Percentiles rank a stretch among this genome's conserved stretches.
Conservation (phyloP, 1,140 invertebrate genomes). For the Hyphantria cunea region DNA sequence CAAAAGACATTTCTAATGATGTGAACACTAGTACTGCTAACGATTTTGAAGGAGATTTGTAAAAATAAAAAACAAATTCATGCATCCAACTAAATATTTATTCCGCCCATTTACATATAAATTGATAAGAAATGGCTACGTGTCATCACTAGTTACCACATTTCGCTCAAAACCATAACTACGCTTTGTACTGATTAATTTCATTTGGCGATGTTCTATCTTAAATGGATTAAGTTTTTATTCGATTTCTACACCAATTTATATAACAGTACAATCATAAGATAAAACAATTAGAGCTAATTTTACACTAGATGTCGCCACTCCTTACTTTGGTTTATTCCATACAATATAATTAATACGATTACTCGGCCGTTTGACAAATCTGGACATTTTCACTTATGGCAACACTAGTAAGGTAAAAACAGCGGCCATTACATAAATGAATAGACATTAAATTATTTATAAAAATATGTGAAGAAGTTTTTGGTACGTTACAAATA, state of each 20-base stretch:
- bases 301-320: neutral
- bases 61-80: constrained; percentile 46
- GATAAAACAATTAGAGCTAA: neutral
- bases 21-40: too few species aligned
- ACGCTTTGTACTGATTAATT: constrained; percentile 72
- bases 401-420: too few species aligned
- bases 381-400: too few species aligned
- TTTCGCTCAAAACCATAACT: constrained; percentile 37
- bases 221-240: constrained; percentile 17
- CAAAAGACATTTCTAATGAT: too few species aligned
- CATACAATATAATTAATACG: too few species aligned
- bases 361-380: too few species aligned
- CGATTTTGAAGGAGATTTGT: too few species aligned
- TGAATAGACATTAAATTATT: constrained; percentile 42
- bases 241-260: constrained; percentile 35
- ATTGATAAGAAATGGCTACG: constrained; percentile 56
- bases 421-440: neutral
- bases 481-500: constrained; percentile 66
- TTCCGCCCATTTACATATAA: constrained; percentile 63
- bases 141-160: constrained; percentile 42
- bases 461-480: constrained; percentile 63
- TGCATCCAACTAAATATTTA: constrained; percentile 71
- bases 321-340: neutral
- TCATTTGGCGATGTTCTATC: constrained; percentile 52
- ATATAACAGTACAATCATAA: constrained; percentile 31